A percentile compares a stretch with the other conserved stretches of the same genome.
Evolutionary conservation across 2,888 invertebrate genomes (phyloP).

Genomic region (Papilio gigon): DNA sequence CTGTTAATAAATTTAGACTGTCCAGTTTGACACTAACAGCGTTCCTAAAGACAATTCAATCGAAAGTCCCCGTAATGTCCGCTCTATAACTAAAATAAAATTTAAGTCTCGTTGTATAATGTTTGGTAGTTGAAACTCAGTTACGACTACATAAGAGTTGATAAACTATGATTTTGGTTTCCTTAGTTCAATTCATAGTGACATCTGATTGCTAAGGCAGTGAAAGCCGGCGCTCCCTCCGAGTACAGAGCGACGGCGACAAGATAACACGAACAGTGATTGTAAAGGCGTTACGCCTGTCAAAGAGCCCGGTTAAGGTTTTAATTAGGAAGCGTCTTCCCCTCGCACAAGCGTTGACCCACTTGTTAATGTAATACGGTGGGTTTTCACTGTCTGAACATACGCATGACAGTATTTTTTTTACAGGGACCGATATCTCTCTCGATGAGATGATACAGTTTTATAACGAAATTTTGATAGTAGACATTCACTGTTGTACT

Average conservation of each 20-base stretch:
- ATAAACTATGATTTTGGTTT: conserved; percentile 2
- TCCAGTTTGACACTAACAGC: too few species aligned
- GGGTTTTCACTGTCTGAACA: not conserved
- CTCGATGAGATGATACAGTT: too few species aligned
- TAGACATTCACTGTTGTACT: too few species aligned
- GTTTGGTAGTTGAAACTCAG: too few species aligned
- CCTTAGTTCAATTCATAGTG: conserved; percentile 15
- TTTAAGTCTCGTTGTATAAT: too few species aligned
- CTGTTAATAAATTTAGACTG: too few species aligned
- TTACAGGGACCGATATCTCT: too few species aligned
- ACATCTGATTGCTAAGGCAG: conserved; percentile 24
- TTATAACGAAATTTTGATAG: too few species aligned
- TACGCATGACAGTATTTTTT: not conserved
- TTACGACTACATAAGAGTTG: not conserved
- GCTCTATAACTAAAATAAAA: too few species aligned
- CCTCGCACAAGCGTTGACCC: conserved; percentile 48
- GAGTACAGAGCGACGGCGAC: conserved; percentile 18
- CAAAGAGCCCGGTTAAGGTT: conserved; percentile 63
- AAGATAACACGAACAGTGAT: conserved; percentile 65
- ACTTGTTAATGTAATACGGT: conserved; percentile 33
- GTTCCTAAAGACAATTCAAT: too few species aligned
- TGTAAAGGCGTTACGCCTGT: conserved; percentile 67
- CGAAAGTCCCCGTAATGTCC: too few species aligned
- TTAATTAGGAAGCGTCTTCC: conserved; percentile 63
- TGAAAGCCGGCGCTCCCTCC: conserved; percentile 24